Evolutionary conservation across 1,140 invertebrate genomes (phyloP), one percentile per base, ranked within the genome.

Genomic region (Hyphantria cunea): DNA sequence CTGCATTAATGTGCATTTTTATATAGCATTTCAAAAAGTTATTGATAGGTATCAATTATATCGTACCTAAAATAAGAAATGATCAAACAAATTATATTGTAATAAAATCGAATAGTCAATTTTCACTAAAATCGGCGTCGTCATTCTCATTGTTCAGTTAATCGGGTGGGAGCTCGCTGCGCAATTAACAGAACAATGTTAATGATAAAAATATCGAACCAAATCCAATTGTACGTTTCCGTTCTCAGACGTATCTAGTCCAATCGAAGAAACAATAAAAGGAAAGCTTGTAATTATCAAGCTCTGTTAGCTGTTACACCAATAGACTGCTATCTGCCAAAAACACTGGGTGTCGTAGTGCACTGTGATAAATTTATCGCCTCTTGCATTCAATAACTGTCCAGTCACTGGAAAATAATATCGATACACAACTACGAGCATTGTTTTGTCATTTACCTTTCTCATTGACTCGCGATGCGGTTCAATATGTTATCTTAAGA

Each of bases 371-470:
- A 44, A 58, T 58, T 58, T 49, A 45, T 49, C 49, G 45, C 55
- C 32, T 48, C 45, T 49, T 48, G 32, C 14, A 58, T 49, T 58
- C 32, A 39, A 39, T 15, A 25, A 14, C 53, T 64, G 62, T 64
- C 59, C 61, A 65, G 61, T 68, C 41, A 50, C 42, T 62, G 17
- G 17, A 25, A 5, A 5, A 25, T 74, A 66, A 69, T 73, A 61
- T 39, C 44, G 76, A 81, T 81, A 70, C 70, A 54, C 58, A 80
- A 76, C 72, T 64, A 48, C 47, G 42, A 39, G 71, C 64, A 82
- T 80, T 82, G 79, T 82, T 82, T 81, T 78, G 70, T 74, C 68
- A 69, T 78, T 78, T 74, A 72, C 63, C 64, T 68, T 55, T 74
- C 74, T 79, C 69, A 76, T 74, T 71, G 65, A 48, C 51, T 55